These are phyloP conservation scores for Ceratina calcarata DNA, from an alignment of 1,140 invertebrate species.

Conservation along the genomic window DNA sequence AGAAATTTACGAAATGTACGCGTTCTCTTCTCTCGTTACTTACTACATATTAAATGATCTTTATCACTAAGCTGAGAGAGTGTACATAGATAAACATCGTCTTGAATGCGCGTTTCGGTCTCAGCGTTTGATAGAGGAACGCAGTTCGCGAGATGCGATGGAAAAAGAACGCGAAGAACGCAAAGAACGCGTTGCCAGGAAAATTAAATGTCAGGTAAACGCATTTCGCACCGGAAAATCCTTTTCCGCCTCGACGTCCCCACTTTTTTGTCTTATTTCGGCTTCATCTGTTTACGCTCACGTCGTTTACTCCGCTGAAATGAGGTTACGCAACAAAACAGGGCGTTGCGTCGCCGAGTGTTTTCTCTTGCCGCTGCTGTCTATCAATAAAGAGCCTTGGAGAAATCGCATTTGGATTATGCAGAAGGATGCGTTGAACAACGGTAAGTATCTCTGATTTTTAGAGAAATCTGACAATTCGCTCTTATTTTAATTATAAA, in stretches of 20 bases:
- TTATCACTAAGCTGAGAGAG: not conserved
- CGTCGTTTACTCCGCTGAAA: not conserved
- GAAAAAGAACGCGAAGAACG: not conserved
- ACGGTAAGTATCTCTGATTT: not conserved
- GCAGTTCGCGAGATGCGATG: not conserved
- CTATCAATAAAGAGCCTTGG: constrained; percentile 4
- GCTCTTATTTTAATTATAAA: not conserved
- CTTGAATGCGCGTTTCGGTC: not conserved
- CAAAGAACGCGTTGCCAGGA: constrained; percentile 16
- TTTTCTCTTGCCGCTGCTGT: not conserved
- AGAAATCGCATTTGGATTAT: too few relatives aligned
- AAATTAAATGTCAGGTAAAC: constrained; percentile 51
- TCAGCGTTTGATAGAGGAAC: not conserved
- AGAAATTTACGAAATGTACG: too few relatives aligned
- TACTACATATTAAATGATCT: not conserved
- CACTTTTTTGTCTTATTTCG: constrained; percentile 16
- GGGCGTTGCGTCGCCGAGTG: not conserved
- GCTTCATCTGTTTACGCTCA: constrained; percentile 34
- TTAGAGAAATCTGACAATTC: not conserved
- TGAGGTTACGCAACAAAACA: constrained; percentile 13
- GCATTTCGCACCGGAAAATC: constrained; percentile 25
- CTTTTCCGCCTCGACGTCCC: not conserved
- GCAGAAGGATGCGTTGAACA: too few relatives aligned
- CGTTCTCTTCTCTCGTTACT: too few relatives aligned
- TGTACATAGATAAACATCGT: not conserved